Evolutionary conservation across 2,888 invertebrate species (phyloP).

Genomic region (Allacma fusca): DNA sequence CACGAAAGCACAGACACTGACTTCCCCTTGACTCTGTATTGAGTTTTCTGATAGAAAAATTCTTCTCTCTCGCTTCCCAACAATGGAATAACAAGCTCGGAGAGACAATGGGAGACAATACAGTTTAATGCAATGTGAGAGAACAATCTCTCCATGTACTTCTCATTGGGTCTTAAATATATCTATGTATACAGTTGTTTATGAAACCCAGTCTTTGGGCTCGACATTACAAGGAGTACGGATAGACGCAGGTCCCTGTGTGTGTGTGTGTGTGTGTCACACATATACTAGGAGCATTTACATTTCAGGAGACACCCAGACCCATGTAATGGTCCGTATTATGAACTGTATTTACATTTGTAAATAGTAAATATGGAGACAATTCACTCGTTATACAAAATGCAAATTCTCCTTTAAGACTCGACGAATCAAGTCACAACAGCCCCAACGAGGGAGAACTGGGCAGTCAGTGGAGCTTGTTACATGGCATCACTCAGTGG

Average conservation of each 20-base stretch:
- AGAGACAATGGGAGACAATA: slow-evolving; percentile 26
- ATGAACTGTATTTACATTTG: slow-evolving; percentile 18
- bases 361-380: slow-evolving; percentile 20
- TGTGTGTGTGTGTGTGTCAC: too few relatives aligned
- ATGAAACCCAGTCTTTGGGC: background rate
- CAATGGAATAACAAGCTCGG: slow-evolving; percentile 23
- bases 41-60: slow-evolving; percentile 21
- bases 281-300: background rate
- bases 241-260: too few relatives aligned
- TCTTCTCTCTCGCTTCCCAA: slow-evolving; percentile 20
- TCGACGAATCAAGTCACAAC: too few relatives aligned
- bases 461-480: too few relatives aligned
- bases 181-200: too few relatives aligned
- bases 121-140: slow-evolving; percentile 26
- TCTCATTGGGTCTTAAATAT: background rate
- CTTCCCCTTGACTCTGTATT: slow-evolving; percentile 9
- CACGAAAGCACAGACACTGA: background rate
- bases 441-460: too few relatives aligned
- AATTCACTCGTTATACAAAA: slow-evolving; percentile 14
- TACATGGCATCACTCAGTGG: too few relatives aligned
- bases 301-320: background rate
- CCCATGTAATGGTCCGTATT: background rate
- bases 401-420: slow-evolving; percentile 1
- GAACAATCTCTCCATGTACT: background rate
- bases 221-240: background rate